A percentile compares a stretch with the other conserved stretches of the same genome.
These are phyloP conservation scores for Platycnemis pennipes DNA, from an alignment of 2,888 invertebrate species.

Conservation along the genomic window DNA sequence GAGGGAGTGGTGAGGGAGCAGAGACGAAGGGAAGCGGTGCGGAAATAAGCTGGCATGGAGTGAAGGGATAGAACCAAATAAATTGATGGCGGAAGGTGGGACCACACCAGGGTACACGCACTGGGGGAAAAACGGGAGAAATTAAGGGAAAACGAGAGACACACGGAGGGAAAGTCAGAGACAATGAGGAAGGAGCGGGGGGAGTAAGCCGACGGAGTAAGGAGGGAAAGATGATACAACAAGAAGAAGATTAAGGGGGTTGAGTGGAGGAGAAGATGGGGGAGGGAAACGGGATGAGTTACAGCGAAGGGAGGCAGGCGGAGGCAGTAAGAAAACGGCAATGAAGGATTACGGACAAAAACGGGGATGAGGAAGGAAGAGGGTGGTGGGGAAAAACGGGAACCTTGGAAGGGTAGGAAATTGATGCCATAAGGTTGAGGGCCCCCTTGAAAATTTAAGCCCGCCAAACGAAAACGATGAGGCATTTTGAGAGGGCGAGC, in stretches of 20 bases:
- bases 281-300: neutral
- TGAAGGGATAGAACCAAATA: neutral
- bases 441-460: neutral
- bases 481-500: neutral
- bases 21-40: neutral
- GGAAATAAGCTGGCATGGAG: neutral
- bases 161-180: neutral
- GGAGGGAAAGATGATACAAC: neutral
- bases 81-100: neutral
- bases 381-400: neutral
- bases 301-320: slow-evolving; percentile 11
- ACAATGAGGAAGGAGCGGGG: neutral
- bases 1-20: neutral
- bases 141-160: neutral
- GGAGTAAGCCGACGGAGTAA: neutral
- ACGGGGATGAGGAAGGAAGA: neutral
- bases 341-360: neutral
- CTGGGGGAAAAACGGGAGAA: neutral
- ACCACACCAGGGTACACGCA: neutral
- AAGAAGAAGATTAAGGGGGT: neutral
- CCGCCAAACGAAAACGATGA: neutral
- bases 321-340: slow-evolving; percentile 8
- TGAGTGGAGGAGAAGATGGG: neutral
- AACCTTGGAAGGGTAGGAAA: neutral
- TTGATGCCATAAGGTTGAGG: slow-evolving; percentile 37